These are phyloP conservation scores for Diadophis punctatus DNA, from an alignment of 2,113 vertebrate species.

Conservation along the genomic window DNA sequence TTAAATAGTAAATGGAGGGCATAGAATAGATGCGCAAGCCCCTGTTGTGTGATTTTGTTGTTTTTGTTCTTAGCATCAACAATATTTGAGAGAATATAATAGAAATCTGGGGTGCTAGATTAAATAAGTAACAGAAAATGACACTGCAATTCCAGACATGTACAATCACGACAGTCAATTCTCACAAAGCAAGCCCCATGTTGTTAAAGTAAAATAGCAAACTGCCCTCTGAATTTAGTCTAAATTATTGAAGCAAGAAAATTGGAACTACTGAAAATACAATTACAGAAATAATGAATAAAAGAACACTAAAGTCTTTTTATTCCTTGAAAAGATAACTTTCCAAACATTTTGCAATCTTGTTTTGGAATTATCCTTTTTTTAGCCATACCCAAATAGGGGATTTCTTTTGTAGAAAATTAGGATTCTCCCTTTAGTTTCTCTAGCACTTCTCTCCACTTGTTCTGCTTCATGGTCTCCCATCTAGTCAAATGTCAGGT, in stretches of 20 bases:
- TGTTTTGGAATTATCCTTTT: constrained; percentile 59
- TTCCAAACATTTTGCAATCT: constrained; percentile 48
- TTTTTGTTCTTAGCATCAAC: background rate
- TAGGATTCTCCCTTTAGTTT: constrained; percentile 49
- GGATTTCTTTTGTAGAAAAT: constrained; percentile 53
- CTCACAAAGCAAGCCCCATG: background rate
- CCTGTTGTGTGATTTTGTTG: background rate
- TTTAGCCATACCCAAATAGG: constrained; percentile 61
- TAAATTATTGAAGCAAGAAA: background rate
- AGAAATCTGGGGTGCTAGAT: background rate
- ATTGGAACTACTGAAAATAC: constrained; percentile 6
- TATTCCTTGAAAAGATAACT: constrained; percentile 26
- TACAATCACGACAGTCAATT: background rate
- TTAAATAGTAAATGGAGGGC: background rate
- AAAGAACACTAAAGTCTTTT: background rate
- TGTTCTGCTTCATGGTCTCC: constrained; percentile 22
- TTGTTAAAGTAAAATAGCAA: background rate
- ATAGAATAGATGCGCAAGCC: background rate
- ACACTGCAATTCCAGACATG: background rate
- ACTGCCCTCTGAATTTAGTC: background rate
- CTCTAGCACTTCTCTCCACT: constrained; percentile 7
- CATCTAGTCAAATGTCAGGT: constrained; percentile 68
- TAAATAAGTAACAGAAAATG: background rate
- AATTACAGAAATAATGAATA: background rate
- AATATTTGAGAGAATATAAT: background rate